Conservation (phyloP, 2,113 vertebrate genomes). For the Falcunculus frontatus region DNA sequence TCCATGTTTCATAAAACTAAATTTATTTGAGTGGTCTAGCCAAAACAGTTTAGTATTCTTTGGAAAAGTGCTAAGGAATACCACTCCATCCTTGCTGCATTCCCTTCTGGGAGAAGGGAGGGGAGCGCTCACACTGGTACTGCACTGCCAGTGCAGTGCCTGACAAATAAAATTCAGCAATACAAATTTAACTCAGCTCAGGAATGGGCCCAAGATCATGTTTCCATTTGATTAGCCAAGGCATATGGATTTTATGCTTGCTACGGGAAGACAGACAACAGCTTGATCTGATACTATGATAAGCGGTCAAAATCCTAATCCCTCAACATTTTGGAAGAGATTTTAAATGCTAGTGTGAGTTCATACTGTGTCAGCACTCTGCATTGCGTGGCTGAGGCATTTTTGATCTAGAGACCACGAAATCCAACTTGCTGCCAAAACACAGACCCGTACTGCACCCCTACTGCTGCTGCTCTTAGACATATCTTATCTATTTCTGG, state of each 20-base stretch:
- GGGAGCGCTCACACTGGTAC: background rate
- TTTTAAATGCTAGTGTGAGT: background rate
- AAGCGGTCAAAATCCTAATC: background rate
- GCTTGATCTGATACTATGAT: background rate
- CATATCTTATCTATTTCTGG: background rate
- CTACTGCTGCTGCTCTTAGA: background rate
- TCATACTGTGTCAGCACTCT: background rate
- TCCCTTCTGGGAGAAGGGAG: background rate
- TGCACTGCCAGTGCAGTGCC: background rate
- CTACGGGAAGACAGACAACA: background rate
- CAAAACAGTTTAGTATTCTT: background rate
- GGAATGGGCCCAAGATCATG: background rate
- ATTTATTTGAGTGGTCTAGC: background rate
- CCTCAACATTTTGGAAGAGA: background rate
- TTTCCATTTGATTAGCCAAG: constrained; percentile 18
- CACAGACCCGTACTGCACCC: background rate
- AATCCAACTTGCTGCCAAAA: background rate
- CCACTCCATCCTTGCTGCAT: background rate
- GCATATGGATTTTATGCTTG: background rate
- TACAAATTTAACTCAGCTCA: background rate
- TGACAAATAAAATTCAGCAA: background rate
- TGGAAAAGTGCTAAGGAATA: background rate
- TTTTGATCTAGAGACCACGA: constrained; percentile 6
- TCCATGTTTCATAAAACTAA: background rate
- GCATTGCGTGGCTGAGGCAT: background rate